Evolutionary conservation across 2,797 vertebrate species (phyloP).

Genomic region (Pampus argenteus): DNA sequence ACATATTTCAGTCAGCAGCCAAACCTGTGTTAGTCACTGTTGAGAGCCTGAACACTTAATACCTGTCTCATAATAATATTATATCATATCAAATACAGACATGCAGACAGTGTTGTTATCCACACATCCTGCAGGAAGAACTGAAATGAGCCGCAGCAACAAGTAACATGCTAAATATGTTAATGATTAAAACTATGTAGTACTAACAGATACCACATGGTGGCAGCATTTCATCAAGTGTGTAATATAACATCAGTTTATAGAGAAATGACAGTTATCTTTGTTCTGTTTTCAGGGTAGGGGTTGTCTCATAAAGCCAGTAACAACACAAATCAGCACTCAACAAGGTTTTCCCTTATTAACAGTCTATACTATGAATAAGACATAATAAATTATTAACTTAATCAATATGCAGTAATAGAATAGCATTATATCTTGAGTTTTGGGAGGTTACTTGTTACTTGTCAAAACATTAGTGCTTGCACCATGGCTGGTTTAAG

Average conservation of each 20-base stretch:
- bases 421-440: neutral
- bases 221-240: constrained; percentile 57
- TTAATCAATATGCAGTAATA: neutral
- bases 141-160: neutral
- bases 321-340: neutral
- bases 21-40: neutral
- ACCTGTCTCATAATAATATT: neutral
- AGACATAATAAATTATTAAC: constrained; percentile 1
- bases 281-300: neutral
- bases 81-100: too few species aligned
- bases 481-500: neutral
- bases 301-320: neutral
- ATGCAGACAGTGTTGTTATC: neutral
- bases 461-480: neutral
- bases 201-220: constrained; percentile 51
- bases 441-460: neutral
- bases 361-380: neutral
- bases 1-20: neutral
- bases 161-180: neutral
- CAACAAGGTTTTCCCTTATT: neutral
- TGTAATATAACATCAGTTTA: neutral
- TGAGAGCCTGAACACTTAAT: neutral
- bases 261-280: neutral
- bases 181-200: constrained; percentile 19
- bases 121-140: neutral